Evolutionary conservation across 2,797 vertebrate genomes (phyloP), one percentile per base, ranked within the genome.

Genomic region (Erithacus rubecula): DNA sequence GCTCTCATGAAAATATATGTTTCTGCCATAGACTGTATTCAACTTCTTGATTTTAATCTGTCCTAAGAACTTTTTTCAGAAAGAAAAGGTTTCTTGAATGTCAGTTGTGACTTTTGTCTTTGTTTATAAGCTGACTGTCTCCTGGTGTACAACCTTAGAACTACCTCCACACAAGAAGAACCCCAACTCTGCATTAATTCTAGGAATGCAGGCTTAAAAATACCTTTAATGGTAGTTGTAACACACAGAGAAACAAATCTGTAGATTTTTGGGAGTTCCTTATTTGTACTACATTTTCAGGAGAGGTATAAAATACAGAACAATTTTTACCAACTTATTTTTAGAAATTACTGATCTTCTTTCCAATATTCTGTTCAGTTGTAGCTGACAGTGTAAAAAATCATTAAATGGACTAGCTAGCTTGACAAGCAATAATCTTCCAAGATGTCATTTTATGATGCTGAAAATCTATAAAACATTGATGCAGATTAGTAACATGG

Each of bases 41-140:
- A 58, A 36, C 3, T 29, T 27, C 22, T 56, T 53, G 4, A 15
- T 6, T 83, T 87, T 65, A 83, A 15, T 47, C 22, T 65, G 5
- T 8, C 8, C 30, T 56, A 81, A 60, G 1, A 24, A 15, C 1
- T 8, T 10, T 79, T 78, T 67, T 49, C 23, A 24, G 18, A 46
- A 58, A 67, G 3, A 34, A 56, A 53, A 32, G 3, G 0, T 5
- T 68, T 77, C 84, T 67, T 0, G 0, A 56, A 68, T n/a, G 12
- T 27, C 29, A 80, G 8, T 63, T 59, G 29, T 76, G 30, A 43
- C 55, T 79, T 80, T 2, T 39, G 5, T 36, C 12, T 65, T 51
- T 60, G 6, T 37, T 74, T 6, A 5, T 11, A 24, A 83, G 13
- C 8, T 83, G 39, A 34, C n/a, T 37, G 11, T 9, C 1, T 77